phyloP scores from a whole-genome alignment of 2,888 invertebrate genomes.

The Abrostola triplasia region DNA sequence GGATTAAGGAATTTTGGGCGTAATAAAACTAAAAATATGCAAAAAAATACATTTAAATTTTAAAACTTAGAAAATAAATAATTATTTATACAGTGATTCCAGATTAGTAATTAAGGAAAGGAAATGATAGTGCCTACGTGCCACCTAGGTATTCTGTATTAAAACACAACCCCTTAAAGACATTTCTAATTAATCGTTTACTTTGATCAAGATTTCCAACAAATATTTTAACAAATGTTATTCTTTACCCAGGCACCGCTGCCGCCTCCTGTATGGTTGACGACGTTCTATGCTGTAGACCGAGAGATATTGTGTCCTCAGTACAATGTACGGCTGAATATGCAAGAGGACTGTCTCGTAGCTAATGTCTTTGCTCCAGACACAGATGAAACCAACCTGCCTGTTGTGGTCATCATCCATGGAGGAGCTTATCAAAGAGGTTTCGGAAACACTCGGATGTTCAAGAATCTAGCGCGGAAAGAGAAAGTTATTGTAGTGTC shows the following conservation, averaged over 20 bases:
- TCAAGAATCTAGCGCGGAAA: constrained; percentile 57
- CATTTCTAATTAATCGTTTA: too few relatives aligned
- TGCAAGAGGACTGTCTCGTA: constrained; percentile 72
- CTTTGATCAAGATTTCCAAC: too few relatives aligned
- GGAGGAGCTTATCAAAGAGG: constrained; percentile 78
- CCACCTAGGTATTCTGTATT: too few relatives aligned
- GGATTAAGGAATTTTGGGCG: too few relatives aligned
- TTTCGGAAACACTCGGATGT: constrained; percentile 59
- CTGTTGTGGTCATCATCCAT: constrained; percentile 79
- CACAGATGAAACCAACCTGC: constrained; percentile 59
- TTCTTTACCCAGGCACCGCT: constrained; percentile 61
- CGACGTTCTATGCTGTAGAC: constrained; percentile 60
- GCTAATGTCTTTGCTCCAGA: constrained; percentile 73
- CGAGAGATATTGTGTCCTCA: constrained; percentile 62
- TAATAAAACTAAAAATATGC: too few relatives aligned
- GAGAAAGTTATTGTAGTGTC: constrained; percentile 66
- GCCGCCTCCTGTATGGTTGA: constrained; percentile 61
- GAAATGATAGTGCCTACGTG: too few relatives aligned
- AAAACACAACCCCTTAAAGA: too few relatives aligned
- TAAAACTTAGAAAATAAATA: too few relatives aligned
- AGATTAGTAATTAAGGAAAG: too few relatives aligned
- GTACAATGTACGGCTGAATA: constrained; percentile 13
- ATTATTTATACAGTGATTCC: too few relatives aligned
- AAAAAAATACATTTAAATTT: too few relatives aligned
- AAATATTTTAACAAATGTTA: neutral